phyloP scores from a whole-genome alignment of 2,797 vertebrate species.

The Sebastes kiyomatsui region DNA sequence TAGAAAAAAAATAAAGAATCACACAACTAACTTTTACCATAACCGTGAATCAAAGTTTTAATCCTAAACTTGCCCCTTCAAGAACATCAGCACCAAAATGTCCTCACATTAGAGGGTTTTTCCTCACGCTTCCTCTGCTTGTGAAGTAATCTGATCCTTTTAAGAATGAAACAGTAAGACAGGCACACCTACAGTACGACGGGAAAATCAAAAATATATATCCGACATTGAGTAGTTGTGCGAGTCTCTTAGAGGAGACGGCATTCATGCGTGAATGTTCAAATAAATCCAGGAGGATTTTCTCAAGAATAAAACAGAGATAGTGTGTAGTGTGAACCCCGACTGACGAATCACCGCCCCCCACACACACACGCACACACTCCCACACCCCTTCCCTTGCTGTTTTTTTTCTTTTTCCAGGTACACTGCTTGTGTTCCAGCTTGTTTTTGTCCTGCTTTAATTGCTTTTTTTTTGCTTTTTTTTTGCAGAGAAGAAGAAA shows the following conservation, averaged over 20 bases:
- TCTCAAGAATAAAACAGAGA: slow-evolving; percentile 38
- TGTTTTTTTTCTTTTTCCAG: slow-evolving; percentile 51
- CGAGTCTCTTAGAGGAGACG: slow-evolving; percentile 40
- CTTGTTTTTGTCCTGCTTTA: slow-evolving; percentile 81
- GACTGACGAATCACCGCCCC: slow-evolving; percentile 34
- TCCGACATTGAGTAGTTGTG: slow-evolving; percentile 18
- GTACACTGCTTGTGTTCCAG: slow-evolving; percentile 67
- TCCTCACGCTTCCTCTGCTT: not conserved
- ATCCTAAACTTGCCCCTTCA: not conserved
- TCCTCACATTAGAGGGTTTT: not conserved
- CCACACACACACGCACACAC: slow-evolving; percentile 12
- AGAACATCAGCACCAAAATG: not conserved
- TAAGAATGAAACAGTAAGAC: slow-evolving; percentile 13
- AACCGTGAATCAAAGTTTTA: not conserved
- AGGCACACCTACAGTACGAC: slow-evolving; percentile 4
- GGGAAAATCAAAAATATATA: slow-evolving; percentile 22
- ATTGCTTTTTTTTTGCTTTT: slow-evolving; percentile 71
- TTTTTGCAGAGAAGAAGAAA: slow-evolving; percentile 69
- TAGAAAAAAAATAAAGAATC: not conserved
- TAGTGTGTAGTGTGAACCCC: slow-evolving; percentile 35
- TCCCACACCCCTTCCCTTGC: slow-evolving; percentile 19
- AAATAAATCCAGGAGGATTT: slow-evolving; percentile 46
- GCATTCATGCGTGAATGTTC: slow-evolving; percentile 43
- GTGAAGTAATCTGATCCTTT: slow-evolving; percentile 15
- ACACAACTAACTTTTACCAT: not conserved